These are phyloP conservation scores for Acomys russatus DNA, from an alignment of 2,797 vertebrate species.

Conservation along the genomic window DNA sequence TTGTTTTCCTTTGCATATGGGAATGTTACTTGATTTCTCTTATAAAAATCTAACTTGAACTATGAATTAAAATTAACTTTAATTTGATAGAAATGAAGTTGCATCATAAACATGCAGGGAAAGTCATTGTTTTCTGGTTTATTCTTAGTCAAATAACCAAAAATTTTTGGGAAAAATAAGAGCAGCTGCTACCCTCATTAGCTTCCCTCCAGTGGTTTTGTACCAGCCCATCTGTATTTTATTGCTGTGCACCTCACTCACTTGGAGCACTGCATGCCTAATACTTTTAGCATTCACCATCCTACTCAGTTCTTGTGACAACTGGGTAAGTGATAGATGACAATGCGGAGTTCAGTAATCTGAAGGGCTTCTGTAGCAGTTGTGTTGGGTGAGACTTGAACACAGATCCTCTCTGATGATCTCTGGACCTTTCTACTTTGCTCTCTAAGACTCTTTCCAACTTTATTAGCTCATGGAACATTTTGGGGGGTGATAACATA, in stretches of 20 bases:
- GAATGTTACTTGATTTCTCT: conserved; percentile 40
- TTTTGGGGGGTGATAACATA: background rate
- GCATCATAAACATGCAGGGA: background rate
- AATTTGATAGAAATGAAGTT: conserved; percentile 7
- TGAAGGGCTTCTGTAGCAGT: background rate
- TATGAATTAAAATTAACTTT: conserved; percentile 22
- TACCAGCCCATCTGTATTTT: conserved; percentile 23
- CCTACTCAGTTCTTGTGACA: conserved; percentile 3
- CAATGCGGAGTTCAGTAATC: background rate
- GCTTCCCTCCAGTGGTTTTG: conserved; percentile 32
- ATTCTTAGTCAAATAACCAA: conserved; percentile 32
- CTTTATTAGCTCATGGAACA: conserved; percentile 28
- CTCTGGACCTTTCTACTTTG: background rate
- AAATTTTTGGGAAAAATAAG: conserved; percentile 36
- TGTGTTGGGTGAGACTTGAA: background rate
- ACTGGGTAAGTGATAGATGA: conserved; percentile 15
- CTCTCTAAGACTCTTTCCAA: background rate
- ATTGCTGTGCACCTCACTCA: background rate
- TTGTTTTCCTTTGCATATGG: conserved; percentile 59
- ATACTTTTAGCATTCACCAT: conserved; percentile 10
- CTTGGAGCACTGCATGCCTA: background rate
- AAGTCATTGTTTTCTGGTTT: conserved; percentile 42
- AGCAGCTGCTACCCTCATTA: conserved; percentile 53
- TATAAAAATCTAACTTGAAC: conserved; percentile 48
- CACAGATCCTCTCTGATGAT: background rate